Conservation (phyloP, 2,797 vertebrate genomes). For the Sebastes oblongus region DNA sequence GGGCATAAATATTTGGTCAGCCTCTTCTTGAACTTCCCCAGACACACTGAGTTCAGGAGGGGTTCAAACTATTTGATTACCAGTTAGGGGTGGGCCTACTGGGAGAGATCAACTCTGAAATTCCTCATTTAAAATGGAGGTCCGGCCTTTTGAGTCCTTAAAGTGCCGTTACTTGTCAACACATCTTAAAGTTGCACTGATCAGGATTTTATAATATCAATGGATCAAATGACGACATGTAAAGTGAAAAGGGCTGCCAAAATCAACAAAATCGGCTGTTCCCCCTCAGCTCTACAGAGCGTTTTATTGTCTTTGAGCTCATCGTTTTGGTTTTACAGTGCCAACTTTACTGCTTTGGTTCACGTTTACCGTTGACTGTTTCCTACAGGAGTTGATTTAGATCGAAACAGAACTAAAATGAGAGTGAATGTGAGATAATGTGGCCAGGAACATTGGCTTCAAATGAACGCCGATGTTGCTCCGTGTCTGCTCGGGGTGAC, state of each 20-base stretch:
- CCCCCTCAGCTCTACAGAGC: neutral
- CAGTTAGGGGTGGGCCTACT: neutral
- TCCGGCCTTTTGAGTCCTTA: neutral
- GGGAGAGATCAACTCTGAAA: neutral
- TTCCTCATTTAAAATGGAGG: neutral
- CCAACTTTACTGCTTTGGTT: neutral
- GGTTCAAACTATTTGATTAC: slow-evolving; percentile 31
- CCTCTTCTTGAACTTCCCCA: neutral
- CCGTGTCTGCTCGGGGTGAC: neutral
- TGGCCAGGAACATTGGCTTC: no score
- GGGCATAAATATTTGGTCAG: neutral
- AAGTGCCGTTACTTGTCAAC: neutral
- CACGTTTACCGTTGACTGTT: neutral
- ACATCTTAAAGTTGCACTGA: neutral
- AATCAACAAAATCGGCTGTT: neutral
- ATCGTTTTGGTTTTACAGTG: neutral
- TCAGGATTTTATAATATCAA: neutral
- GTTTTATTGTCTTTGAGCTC: neutral
- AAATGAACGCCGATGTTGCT: neutral
- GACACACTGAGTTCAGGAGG: neutral
- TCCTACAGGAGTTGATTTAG: neutral
- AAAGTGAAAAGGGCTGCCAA: neutral
- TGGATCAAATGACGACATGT: neutral
- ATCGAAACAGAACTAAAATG: neutral
- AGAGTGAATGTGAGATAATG: neutral